Conservation (phyloP, 2,888 invertebrate species). For the Griposia aprilina region DNA sequence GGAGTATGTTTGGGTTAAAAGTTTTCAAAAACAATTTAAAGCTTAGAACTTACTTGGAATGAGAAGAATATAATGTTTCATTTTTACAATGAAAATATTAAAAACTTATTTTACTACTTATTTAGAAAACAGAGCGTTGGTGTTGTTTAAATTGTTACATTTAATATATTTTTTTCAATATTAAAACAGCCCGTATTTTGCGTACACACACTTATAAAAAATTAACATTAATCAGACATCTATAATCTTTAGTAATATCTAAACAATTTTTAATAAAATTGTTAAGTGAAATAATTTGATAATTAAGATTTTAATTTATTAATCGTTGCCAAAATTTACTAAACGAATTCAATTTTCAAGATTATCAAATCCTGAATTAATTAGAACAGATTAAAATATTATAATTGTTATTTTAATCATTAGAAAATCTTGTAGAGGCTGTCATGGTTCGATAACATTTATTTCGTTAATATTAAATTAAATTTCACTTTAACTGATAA, state of each 20-base stretch:
- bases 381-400: conserved; percentile 16
- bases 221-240: not conserved
- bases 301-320: conserved; percentile 16
- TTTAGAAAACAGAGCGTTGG: not conserved
- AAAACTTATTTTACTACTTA: not conserved
- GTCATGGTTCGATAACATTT: not conserved
- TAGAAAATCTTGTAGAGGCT: not conserved
- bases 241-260: not conserved
- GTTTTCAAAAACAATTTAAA: conserved; percentile 15
- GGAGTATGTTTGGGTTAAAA: not conserved
- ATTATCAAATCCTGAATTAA: conserved; percentile 15
- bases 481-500: not conserved
- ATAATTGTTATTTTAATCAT: not conserved
- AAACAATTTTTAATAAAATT: not conserved
- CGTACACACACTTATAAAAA: no score
- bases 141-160: no score
- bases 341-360: not conserved
- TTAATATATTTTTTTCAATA: no score
- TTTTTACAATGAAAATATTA: conserved; percentile 6
- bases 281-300: not conserved
- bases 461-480: not conserved
- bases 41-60: not conserved
- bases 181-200: not conserved
- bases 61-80: not conserved
- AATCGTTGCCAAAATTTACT: not conserved